Percentiles rank a stretch among this genome's conserved stretches.
phyloP scores from a whole-genome alignment of 2,888 invertebrate species.

The Meta bourneti region DNA sequence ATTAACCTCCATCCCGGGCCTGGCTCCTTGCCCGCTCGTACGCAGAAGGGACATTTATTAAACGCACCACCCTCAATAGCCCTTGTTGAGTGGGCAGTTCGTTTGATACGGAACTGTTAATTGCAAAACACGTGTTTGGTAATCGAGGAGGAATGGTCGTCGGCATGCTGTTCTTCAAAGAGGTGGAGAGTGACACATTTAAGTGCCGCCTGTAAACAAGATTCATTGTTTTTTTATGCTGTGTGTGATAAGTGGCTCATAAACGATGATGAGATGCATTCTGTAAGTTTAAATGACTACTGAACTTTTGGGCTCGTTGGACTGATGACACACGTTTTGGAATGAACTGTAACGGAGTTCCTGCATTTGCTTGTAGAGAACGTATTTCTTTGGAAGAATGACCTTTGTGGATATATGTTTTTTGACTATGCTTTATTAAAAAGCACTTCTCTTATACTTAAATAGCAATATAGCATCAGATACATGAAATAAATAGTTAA shows the following conservation, averaged over 20 bases:
- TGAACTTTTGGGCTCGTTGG: too few species aligned
- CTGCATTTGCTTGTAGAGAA: too few species aligned
- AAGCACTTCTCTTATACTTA: too few species aligned
- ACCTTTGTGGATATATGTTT: too few species aligned
- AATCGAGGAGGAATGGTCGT: conserved; percentile 14
- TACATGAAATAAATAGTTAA: too few species aligned
- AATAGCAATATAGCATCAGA: too few species aligned
- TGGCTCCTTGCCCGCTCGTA: conserved; percentile 31
- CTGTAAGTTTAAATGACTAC: too few species aligned
- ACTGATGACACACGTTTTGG: too few species aligned
- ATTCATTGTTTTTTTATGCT: conserved; percentile 39
- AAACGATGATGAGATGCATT: conserved; percentile 9
- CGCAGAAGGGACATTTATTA: conserved; percentile 16
- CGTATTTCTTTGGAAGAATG: too few species aligned
- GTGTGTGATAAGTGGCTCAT: conserved; percentile 11
- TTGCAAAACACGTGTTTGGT: conserved; percentile 41
- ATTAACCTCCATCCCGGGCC: conserved; percentile 39
- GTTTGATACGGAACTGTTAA: conserved; percentile 11
- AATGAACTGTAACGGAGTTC: too few species aligned
- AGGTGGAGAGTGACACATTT: conserved; percentile 22
- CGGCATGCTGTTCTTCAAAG: conserved; percentile 27
- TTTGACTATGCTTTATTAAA: too few species aligned
- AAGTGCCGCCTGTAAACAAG: conserved; percentile 34
- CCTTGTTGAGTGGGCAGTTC: neutral
- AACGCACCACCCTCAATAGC: conserved; percentile 19